A percentile compares a stretch with the other conserved stretches of the same genome.
Conservation (phyloP, 2,113 vertebrate genomes). For the Eublepharis macularius region DNA sequence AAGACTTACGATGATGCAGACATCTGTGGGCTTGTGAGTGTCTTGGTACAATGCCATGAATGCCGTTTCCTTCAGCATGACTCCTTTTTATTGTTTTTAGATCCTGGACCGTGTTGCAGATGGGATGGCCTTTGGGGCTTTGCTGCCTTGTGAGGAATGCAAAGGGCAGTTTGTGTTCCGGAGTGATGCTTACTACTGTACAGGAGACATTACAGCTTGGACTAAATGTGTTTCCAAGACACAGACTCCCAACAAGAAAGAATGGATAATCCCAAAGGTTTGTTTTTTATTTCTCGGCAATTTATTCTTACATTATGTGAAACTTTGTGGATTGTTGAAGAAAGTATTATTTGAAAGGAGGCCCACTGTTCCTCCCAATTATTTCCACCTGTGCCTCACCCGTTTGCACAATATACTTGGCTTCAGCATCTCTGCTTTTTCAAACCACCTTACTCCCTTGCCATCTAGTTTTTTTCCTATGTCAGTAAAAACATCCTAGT, state of each 20-base stretch:
- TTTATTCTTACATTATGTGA: not conserved
- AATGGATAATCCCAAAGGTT: constrained; percentile 84
- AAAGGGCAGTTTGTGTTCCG: constrained; percentile 93
- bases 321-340: not conserved
- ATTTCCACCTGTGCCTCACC: not conserved
- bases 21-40: not conserved
- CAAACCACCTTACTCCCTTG: not conserved
- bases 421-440: not conserved
- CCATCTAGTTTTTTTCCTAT: not conserved
- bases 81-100: constrained; percentile 67
- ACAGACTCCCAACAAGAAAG: constrained; percentile 82
- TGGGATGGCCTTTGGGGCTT: constrained; percentile 90
- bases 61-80: not conserved
- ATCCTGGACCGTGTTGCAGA: constrained; percentile 91
- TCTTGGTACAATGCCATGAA: not conserved
- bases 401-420: not conserved
- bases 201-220: constrained; percentile 94
- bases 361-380: not conserved
- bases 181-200: constrained; percentile 90
- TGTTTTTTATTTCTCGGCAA: not conserved
- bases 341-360: not conserved
- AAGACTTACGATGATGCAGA: not conserved
- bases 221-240: constrained; percentile 95
- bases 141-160: constrained; percentile 87
- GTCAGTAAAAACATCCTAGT: no score